Percentiles rank a stretch among this genome's conserved stretches.
Conservation (phyloP, 2,888 invertebrate genomes). For the Pyrrhopygopsis socrates region DNA sequence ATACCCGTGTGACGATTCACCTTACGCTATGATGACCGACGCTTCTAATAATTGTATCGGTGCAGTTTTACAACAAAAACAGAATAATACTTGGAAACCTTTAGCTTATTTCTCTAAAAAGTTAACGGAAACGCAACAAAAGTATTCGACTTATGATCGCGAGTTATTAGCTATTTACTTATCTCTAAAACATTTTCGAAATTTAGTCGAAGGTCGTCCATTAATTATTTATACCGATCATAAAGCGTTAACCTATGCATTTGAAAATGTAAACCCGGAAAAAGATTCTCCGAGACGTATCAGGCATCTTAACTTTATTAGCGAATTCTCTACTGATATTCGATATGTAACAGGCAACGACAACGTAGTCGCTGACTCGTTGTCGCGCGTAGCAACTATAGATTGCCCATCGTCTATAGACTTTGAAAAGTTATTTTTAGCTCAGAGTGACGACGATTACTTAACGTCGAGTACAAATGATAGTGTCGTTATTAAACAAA, state of each 20-base stretch:
- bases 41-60: no score
- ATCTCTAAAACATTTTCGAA: slow-evolving; percentile 49
- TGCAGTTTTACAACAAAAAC: no score
- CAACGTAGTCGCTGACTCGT: slow-evolving; percentile 44
- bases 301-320: no score
- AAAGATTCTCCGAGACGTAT: background rate
- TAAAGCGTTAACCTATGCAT: slow-evolving; percentile 28
- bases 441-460: no score
- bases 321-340: no score
- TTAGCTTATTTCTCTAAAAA: slow-evolving; percentile 61
- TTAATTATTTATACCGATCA: slow-evolving; percentile 50
- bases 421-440: background rate
- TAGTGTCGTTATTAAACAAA: no score
- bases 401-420: slow-evolving; percentile 24
- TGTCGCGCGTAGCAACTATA: slow-evolving; percentile 57
- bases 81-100: no score
- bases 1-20: no score
- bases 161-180: slow-evolving; percentile 65
- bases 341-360: no score
- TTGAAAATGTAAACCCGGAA: slow-evolving; percentile 28
- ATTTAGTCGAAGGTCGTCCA: slow-evolving; percentile 40
- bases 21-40: no score
- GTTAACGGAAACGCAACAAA: slow-evolving; percentile 46
- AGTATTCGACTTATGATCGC: no score
- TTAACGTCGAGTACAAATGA: no score